phyloP scores from a whole-genome alignment of 2,113 vertebrate species.

The Pica pica region DNA sequence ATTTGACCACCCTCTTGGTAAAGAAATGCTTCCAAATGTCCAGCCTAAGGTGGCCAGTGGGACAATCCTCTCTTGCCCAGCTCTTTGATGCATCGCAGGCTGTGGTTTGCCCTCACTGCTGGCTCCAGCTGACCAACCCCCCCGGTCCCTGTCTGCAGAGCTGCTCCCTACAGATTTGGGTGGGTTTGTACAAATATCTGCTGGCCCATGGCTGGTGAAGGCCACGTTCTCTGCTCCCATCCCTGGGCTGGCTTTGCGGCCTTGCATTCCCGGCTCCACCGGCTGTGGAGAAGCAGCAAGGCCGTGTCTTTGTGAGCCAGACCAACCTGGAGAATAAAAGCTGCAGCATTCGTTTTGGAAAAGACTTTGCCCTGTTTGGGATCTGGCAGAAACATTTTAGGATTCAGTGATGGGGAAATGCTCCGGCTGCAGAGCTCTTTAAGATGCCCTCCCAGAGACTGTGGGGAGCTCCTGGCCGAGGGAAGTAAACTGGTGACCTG shows the following conservation, averaged over 20 bases:
- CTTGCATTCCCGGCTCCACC: accelerated
- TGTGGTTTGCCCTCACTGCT: neutral
- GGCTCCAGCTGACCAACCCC: neutral
- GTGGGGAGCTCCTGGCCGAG: neutral
- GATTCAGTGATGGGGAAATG: neutral
- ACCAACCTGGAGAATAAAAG: neutral
- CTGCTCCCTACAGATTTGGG: accelerated
- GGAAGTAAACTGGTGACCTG: constrained; percentile 4
- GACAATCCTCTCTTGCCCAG: accelerated
- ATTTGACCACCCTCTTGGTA: neutral
- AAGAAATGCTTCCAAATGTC: neutral
- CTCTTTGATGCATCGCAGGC: neutral
- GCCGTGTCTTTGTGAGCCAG: accelerated
- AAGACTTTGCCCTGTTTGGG: neutral
- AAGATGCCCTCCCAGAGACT: neutral
- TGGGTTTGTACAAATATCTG: neutral
- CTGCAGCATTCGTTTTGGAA: neutral
- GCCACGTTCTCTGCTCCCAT: accelerated
- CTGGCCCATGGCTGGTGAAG: neutral
- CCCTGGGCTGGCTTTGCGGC: neutral
- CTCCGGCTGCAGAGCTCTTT: neutral
- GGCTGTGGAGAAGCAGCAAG: neutral
- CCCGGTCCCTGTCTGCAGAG: neutral
- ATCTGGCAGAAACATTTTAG: neutral
- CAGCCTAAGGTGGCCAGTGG: accelerated